Evolutionary conservation across 2,113 vertebrate genomes (phyloP).

Genomic region (Salminus brasiliensis): DNA sequence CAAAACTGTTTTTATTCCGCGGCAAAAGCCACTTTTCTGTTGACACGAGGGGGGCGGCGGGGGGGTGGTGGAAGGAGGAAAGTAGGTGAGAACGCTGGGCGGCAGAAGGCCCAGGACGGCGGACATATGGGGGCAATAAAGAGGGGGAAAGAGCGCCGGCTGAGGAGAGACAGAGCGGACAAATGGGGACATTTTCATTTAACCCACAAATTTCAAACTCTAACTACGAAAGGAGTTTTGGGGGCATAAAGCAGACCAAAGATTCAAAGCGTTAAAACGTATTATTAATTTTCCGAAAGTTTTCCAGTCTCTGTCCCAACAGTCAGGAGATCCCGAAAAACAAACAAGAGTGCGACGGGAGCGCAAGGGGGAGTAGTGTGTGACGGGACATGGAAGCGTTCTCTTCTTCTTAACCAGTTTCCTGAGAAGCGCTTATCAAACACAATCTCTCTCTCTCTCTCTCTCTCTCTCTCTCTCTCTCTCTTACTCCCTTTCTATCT

Average conservation of each 20-base stretch:
- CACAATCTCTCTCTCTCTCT: neutral
- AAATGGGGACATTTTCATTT: no score
- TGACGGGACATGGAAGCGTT: neutral
- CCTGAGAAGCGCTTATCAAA: neutral
- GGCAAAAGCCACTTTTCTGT: constrained; percentile 63
- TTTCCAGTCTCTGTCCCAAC: no score
- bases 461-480: constrained; percentile 26
- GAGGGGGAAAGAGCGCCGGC: neutral
- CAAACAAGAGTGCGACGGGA: no score
- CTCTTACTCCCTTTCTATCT: neutral
- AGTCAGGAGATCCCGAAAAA: no score
- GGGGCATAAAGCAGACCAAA: no score
- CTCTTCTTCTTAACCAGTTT: no score
- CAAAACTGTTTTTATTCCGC: constrained; percentile 55
- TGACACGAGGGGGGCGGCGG: constrained; percentile 56
- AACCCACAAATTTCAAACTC: no score
- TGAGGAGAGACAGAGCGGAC: neutral
- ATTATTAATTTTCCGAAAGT: no score
- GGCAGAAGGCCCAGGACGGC: constrained; percentile 33
- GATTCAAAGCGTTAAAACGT: no score
- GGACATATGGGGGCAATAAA: constrained; percentile 52
- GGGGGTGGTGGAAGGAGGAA: no score
- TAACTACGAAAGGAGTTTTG: no score
- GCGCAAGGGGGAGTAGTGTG: neutral
- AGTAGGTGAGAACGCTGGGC: constrained; percentile 60